Evolutionary conservation across 1,140 invertebrate genomes (phyloP).

Genomic region (Druon quercuslanigerum): DNA sequence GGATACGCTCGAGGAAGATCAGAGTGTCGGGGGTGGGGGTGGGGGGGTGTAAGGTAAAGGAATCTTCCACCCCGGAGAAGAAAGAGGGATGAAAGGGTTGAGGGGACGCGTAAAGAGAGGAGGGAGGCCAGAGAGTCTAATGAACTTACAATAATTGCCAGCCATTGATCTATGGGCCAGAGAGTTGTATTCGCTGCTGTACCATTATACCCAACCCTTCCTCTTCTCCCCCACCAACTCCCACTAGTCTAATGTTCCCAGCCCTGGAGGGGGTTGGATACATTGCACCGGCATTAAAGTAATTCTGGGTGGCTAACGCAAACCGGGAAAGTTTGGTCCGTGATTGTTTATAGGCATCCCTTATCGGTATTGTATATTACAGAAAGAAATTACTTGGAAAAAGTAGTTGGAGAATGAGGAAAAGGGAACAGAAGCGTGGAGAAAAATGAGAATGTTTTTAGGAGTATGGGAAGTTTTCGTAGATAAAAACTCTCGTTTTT

Average conservation of each 20-base stretch:
- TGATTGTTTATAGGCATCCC: conserved; percentile 39
- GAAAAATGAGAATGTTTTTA: too few relatives aligned
- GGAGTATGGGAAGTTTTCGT: too few relatives aligned
- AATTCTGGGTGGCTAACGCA: conserved; percentile 55
- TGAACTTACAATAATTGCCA: conserved; percentile 76
- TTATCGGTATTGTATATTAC: conserved; percentile 18
- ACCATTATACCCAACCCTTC: conserved; percentile 52
- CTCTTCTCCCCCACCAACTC: conserved; percentile 36
- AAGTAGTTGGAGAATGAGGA: too few relatives aligned
- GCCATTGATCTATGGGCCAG: conserved; percentile 74
- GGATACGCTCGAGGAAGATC: conserved; percentile 47
- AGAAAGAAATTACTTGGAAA: conserved; percentile 3
- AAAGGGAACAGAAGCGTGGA: too few relatives aligned
- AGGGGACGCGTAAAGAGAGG: conserved; percentile 35
- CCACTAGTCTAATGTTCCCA: conserved; percentile 54
- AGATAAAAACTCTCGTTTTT: too few relatives aligned
- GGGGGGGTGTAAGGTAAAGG: conserved; percentile 34
- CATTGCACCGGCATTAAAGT: conserved; percentile 58
- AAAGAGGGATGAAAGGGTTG: conserved; percentile 33
- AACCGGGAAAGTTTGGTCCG: conserved; percentile 45
- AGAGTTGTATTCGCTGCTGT: conserved; percentile 64
- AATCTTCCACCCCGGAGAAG: conserved; percentile 34
- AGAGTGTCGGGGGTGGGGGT: conserved; percentile 29
- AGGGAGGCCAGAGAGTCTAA: conserved; percentile 62
- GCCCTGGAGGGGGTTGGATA: conserved; percentile 53